Percentiles rank a stretch among this genome's conserved stretches.
phyloP scores from a whole-genome alignment of 2,797 vertebrate genomes.

The Mergus octosetaceus region DNA sequence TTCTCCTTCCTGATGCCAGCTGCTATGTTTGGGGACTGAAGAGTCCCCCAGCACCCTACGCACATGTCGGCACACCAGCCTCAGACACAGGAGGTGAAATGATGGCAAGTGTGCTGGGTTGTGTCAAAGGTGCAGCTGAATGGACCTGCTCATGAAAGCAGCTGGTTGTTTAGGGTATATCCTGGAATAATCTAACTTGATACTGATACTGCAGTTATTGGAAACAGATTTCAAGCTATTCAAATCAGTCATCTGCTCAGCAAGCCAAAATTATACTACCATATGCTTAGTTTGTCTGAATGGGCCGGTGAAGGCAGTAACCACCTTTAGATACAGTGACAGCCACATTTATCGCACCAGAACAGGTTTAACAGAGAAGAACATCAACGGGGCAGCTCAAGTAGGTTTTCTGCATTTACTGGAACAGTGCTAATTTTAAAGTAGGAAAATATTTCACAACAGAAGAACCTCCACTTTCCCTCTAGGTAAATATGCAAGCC shows the following conservation, averaged over 20 bases:
- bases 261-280: neutral
- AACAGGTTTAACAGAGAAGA: neutral
- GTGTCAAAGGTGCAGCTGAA: neutral
- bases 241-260: neutral
- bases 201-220: neutral
- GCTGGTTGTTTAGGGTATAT: neutral
- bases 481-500: neutral
- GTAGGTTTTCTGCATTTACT: neutral
- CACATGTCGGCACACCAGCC: fast-evolving
- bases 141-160: neutral
- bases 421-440: neutral
- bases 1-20: neutral
- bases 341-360: neutral
- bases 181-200: neutral
- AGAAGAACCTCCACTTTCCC: neutral
- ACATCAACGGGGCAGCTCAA: neutral
- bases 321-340: neutral
- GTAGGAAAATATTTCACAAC: neutral
- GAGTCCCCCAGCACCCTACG: neutral
- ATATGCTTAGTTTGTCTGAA: neutral
- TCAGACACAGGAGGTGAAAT: neutral
- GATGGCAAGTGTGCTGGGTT: neutral
- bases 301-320: neutral
- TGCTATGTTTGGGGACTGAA: neutral
- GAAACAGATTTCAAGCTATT: neutral